Evolutionary conservation across 2,888 invertebrate genomes (phyloP).

Genomic region (Holacanthella duospinosa): DNA sequence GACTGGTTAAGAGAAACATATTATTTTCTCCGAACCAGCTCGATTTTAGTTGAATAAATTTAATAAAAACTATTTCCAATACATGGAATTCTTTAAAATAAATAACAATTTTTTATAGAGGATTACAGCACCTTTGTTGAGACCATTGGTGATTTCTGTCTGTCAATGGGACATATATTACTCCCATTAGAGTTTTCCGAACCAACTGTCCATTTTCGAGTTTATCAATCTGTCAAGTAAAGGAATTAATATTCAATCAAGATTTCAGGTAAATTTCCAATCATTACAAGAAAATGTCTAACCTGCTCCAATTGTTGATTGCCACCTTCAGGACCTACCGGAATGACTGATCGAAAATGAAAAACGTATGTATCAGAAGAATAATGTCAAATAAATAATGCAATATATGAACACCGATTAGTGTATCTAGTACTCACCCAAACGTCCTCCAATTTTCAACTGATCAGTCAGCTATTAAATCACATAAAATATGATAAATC

Average conservation of each 20-base stretch:
- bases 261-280: too few species aligned
- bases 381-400: background rate
- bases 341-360: slow-evolving; percentile 42
- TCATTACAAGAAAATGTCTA: slow-evolving; percentile 26
- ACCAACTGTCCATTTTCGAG: slow-evolving; percentile 62
- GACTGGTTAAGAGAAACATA: too few species aligned
- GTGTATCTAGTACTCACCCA: slow-evolving; percentile 41
- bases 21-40: too few species aligned
- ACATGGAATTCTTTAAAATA: too few species aligned
- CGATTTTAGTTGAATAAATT: too few species aligned
- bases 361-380: too few species aligned
- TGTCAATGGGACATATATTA: slow-evolving; percentile 92
- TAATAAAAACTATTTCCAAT: too few species aligned
- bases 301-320: slow-evolving; percentile 65
- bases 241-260: background rate
- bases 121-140: too few species aligned
- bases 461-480: slow-evolving; percentile 62
- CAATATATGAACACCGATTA: slow-evolving; percentile 42
- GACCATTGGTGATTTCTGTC: slow-evolving; percentile 62
- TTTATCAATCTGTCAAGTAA: slow-evolving; percentile 67
- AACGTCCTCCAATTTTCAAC: slow-evolving; percentile 79
- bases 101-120: too few species aligned
- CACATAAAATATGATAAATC: slow-evolving; percentile 11
- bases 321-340: slow-evolving; percentile 75
- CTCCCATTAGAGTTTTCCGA: slow-evolving; percentile 76